These are phyloP conservation scores for Paralichthys olivaceus DNA, from an alignment of 2,113 vertebrate genomes.

Conservation along the genomic window DNA sequence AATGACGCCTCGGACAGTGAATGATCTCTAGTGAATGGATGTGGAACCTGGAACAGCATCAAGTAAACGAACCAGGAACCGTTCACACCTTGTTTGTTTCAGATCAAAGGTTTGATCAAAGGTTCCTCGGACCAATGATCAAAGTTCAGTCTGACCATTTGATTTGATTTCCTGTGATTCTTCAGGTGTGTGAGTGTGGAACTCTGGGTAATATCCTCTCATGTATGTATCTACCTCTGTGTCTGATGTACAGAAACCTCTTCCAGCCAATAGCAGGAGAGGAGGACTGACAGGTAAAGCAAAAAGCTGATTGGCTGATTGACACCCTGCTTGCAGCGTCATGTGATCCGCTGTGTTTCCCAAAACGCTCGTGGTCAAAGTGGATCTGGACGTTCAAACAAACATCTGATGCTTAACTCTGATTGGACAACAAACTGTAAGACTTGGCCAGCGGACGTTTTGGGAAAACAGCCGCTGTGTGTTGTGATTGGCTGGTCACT, in stretches of 20 bases:
- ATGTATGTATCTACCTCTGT: conserved; percentile 86
- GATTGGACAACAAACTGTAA: not conserved
- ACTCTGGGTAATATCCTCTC: conserved; percentile 4
- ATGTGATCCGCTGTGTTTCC: conserved; percentile 54
- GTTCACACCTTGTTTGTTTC: no score
- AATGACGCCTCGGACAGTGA: no score
- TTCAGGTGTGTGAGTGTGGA: not conserved
- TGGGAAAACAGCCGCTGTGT: conserved; percentile 62
- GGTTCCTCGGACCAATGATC: no score
- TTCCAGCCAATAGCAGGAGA: conserved; percentile 88
- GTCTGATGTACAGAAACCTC: conserved; percentile 89
- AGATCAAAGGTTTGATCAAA: no score
- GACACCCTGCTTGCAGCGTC: conserved; percentile 64
- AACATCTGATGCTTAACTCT: not conserved
- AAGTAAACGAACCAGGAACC: no score
- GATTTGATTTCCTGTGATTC: no score
- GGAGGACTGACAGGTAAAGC: conserved; percentile 89
- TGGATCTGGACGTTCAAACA: not conserved
- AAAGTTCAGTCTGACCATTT: no score
- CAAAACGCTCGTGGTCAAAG: conserved; percentile 50
- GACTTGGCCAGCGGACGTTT: conserved; percentile 39
- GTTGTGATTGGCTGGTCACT: conserved; percentile 66
- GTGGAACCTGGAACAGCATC: no score
- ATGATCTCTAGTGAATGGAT: no score
- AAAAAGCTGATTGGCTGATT: conserved; percentile 70